Evolutionary conservation across 2,113 vertebrate genomes (phyloP).

Genomic region (Cynoglossus semilaevis): DNA sequence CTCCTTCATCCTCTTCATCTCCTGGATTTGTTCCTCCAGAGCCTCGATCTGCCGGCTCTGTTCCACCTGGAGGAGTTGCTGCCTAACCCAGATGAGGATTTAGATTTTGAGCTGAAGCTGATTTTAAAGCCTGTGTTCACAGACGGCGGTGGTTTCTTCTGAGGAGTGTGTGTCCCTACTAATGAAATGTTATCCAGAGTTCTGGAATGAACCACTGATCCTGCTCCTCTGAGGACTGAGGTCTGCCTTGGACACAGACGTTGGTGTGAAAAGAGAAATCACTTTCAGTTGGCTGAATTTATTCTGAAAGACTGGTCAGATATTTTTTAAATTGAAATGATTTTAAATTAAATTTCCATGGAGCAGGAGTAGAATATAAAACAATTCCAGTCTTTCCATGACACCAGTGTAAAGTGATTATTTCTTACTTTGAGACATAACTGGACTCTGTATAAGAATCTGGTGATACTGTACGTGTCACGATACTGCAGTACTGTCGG

Average conservation of each 20-base stretch:
- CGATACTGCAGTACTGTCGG: too few relatives aligned
- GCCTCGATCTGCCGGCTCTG: too few relatives aligned
- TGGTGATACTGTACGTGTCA: too few relatives aligned
- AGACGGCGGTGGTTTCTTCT: background rate
- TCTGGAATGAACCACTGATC: constrained; percentile 32
- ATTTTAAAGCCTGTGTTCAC: constrained; percentile 18
- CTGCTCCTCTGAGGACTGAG: constrained; percentile 39
- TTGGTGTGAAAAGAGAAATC: constrained; percentile 17
- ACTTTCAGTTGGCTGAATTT: constrained; percentile 27
- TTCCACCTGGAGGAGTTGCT: too few relatives aligned
- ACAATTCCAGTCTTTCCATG: too few relatives aligned
- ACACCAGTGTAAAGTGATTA: too few relatives aligned
- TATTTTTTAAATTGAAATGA: too few relatives aligned
- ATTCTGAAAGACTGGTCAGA: constrained; percentile 8
- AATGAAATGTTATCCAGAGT: constrained; percentile 16
- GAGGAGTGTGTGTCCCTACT: constrained; percentile 12
- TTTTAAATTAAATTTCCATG: too few relatives aligned
- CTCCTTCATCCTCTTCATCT: constrained; percentile 22
- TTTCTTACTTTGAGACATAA: too few relatives aligned
- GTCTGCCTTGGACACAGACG: constrained; percentile 37
- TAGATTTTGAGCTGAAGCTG: constrained; percentile 10
- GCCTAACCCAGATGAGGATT: constrained; percentile 3
- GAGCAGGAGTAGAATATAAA: too few relatives aligned
- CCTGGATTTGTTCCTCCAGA: constrained; percentile 14
- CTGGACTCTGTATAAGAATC: too few relatives aligned